Evolutionary conservation across 2,113 vertebrate species (phyloP).

Genomic region (Ursus arctos): DNA sequence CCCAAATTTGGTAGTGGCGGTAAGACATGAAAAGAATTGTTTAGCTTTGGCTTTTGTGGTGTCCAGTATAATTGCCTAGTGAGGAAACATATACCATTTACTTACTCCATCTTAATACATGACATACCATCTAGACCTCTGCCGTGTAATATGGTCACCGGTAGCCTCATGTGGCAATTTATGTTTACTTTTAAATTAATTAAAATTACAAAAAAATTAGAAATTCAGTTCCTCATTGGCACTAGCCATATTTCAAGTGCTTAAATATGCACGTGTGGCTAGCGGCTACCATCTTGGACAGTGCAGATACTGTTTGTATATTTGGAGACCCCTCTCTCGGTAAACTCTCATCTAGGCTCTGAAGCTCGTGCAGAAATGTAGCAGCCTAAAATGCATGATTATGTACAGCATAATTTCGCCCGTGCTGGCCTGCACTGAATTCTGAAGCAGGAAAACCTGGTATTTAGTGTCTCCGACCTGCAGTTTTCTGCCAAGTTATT

Average conservation of each 20-base stretch:
- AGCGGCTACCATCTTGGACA: neutral
- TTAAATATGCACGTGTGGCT: neutral
- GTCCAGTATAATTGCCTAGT: neutral
- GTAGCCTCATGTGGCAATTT: neutral
- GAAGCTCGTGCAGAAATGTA: neutral
- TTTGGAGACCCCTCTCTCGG: neutral
- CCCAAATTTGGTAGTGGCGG: neutral
- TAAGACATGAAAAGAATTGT: neutral
- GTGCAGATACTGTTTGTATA: neutral
- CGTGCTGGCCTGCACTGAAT: neutral
- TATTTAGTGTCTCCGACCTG: neutral
- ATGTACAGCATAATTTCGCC: neutral
- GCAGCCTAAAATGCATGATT: neutral
- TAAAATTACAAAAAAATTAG: neutral
- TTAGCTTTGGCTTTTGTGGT: neutral
- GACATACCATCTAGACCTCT: neutral
- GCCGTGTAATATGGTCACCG: neutral
- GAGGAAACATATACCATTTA: neutral
- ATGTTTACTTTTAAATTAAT: neutral
- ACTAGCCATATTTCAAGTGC: neutral
- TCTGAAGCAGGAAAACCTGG: neutral
- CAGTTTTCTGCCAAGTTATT: conserved; percentile 5
- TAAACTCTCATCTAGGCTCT: neutral
- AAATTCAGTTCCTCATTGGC: neutral
- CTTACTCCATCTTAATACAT: neutral